Evolutionary conservation across 1,140 invertebrate species (phyloP), one percentile per base, ranked within the genome.

Genomic region (Colletes gigas): DNA sequence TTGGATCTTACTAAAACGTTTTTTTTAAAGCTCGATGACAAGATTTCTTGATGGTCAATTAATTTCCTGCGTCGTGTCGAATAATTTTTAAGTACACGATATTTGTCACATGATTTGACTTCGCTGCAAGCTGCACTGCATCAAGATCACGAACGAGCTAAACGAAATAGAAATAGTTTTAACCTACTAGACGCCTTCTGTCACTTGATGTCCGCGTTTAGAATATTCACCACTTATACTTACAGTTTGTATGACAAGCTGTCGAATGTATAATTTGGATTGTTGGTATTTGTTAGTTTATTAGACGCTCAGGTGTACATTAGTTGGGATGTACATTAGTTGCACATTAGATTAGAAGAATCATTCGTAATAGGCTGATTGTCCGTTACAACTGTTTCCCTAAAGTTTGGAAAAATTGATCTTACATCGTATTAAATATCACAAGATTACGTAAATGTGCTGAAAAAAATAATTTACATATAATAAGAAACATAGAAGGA

Each of bases 141-240:
- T 55, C 19, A 14, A 6, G 19, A 21, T 21, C 65, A 57, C 59
- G 21, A 75, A 65, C 59, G n/a, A 82, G 47, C 55, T 82, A 72
- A 83, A 86, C 80, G 84, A 86, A 86, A 86, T 85, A 86, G 84
- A 86, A 86, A 86, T 86, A 85, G 80, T 85, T 86, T 79, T 52
- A 63, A 81, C 41, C 54, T 41, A 39, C 74, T 85, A 85, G 52
- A 41, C 62, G 83, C 75, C 62, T 82, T 73, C 41, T 77, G 12
- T 70, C 41, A 70, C 47, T 85, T 60, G 8, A 59, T 57, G 55
- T 84, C 66, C 65, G 65, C 69, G 81, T 54, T 83, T 50, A 65
- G 75, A 79, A 60, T 68, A 55, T 41, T 62, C 0, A 60, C 30
- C 4, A 21, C n/a, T 72, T n/a, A 41, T 17, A 44, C 14, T 55